Evolutionary conservation across 1,140 invertebrate genomes (phyloP).

Genomic region (Zelostemma sp.): DNA sequence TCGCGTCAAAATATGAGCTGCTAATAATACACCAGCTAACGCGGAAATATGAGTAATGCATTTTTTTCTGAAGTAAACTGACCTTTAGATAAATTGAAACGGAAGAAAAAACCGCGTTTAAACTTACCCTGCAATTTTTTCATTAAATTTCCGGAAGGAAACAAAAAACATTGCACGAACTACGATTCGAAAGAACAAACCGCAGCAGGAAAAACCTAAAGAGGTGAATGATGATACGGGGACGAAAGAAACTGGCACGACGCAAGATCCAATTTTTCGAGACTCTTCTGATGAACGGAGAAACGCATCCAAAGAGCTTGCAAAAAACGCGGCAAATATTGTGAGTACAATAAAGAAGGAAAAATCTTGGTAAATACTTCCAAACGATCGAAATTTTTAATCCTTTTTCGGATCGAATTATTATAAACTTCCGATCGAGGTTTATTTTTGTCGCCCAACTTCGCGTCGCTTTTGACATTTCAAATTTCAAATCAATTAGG

Average conservation of each 20-base stretch:
- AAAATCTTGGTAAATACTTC: not conserved
- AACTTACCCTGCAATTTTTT: slow-evolving; percentile 5
- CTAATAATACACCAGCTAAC: slow-evolving; percentile 8
- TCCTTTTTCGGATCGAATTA: not conserved
- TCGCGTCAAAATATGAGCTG: slow-evolving; percentile 19
- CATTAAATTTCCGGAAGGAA: slow-evolving; percentile 27
- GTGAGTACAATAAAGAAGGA: slow-evolving; percentile 4
- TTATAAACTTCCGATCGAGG: no score
- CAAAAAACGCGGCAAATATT: slow-evolving; percentile 19
- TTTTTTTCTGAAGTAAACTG: not conserved
- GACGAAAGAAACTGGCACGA: slow-evolving; percentile 11
- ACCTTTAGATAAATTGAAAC: not conserved
- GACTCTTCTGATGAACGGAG: slow-evolving; percentile 24
- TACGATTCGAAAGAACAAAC: slow-evolving; percentile 32
- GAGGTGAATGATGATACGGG: slow-evolving; percentile 36
- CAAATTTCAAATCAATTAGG: no score
- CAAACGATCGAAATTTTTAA: not conserved
- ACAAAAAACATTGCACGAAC: slow-evolving; percentile 22
- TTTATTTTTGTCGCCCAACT: no score
- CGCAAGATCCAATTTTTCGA: slow-evolving; percentile 29
- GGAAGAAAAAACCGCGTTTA: slow-evolving; percentile 6
- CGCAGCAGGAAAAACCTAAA: slow-evolving; percentile 34
- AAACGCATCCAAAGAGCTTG: slow-evolving; percentile 20
- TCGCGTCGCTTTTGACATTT: no score
- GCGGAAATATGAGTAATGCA: not conserved